Base-by-base conservation (phyloP, 2,888 invertebrate species). In the Orthonychiurus folsomi region DNA sequence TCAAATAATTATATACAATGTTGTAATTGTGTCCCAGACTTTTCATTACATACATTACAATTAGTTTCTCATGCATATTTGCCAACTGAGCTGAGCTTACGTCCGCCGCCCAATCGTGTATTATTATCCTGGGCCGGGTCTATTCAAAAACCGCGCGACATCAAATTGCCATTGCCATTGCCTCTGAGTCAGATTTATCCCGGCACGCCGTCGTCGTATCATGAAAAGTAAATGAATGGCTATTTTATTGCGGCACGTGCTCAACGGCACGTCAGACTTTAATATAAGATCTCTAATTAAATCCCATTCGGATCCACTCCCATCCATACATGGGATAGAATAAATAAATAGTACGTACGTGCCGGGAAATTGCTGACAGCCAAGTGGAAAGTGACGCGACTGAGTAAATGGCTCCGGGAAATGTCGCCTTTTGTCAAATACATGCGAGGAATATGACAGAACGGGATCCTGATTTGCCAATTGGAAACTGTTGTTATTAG, bases 231-330 rank as follows among this genome's bases (percentile, higher is more conserved):
- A 37, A 15, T 37, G 37, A 37, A 37, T 37, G 37, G 37, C 5
- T 37, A 37, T 37, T 37, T 37, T 37, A 37, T 37, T 37, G 37
- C 37, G 37, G 37, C 37, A 37, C 37, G 37, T 37, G 37, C 37
- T 37, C 5, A 37, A 37, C 37, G 37, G 37, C 15, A 15, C 15
- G 37, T 15, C 37, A 15, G 15, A n/a, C n/a, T 15, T 37, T 37
- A 5, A 37, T 37, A 37, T 5, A 37, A 37, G 37, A 37, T 37
- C 37, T 37, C 37, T 37, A 37, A 37, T 37, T 37, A 37, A 37
- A 37, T 37, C 37, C 37, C 15, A 5, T 15, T 5, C 9, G 5
- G 37, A 37, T 37, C 37, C 37, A 37, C 37, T 37, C 37, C 15
- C 37, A 37, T 37, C n/a, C n/a, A n/a, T n/a, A n/a, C n/a, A n/a